Evolutionary conservation across 2,888 invertebrate species (phyloP), one percentile per base, ranked within the genome.

Genomic region (Ennomos fuscantarius): DNA sequence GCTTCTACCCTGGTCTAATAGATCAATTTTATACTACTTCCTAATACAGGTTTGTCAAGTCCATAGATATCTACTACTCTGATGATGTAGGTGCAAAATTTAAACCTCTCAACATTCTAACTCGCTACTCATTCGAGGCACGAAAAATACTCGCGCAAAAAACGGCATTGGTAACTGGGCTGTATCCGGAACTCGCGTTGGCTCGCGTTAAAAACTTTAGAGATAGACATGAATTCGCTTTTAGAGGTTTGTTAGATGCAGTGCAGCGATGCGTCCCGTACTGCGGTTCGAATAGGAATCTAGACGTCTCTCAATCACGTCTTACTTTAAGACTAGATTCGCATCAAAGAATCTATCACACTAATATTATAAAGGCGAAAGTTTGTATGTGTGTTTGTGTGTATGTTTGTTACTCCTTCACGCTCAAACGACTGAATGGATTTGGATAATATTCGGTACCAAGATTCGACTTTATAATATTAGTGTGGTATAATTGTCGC

Each of bases 211-310:
- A 81, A 83, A 84, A 85, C 77, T 82, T 86, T 78, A 76, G 50
- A 74, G 66, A 71, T 67, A 72, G 72, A 86, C 86, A 87, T 71
- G 86, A 79, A 80, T 85, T 83, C 76, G 82, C 87, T 86, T 86
- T 87, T 83, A 87, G 77, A 68, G 64, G 55, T 70, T 74, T 71
- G 70, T 76, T 70, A 66, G 67, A 63, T 70, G 72, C 72, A 68
- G 34, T 63, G 54, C 60, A 70, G 73, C 70, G 65, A 62, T 57
- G 36, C 32, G 35, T 51, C 9, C 24, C 24, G 49, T 50, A 50
- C 40, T 70, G 76, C 60, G 76, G 66, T 64, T 33, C 40, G 65
- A 65, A 63, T 65, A 63, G 63, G 13, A 59, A 60, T 52, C 56
- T 49, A 46, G 41, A n/a, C 50, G n/a, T n/a, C n/a, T n/a, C n/a